phyloP scores from a whole-genome alignment of 2,888 invertebrate genomes.

The Tryphoninae sp. region DNA sequence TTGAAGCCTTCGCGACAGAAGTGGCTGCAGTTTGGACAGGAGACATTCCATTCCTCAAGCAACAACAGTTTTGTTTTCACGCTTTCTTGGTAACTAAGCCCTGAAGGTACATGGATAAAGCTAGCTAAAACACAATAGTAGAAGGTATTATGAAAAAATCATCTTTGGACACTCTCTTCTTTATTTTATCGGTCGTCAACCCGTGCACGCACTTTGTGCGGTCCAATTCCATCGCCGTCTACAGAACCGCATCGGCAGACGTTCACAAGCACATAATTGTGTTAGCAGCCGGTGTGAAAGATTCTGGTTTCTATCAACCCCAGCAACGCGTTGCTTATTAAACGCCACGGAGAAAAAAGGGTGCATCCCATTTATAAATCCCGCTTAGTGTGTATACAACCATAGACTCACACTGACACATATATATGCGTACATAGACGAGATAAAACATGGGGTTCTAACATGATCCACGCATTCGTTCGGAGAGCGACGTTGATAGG shows the following conservation, averaged over 20 bases:
- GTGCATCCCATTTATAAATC: slow-evolving; percentile 30
- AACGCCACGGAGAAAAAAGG: slow-evolving; percentile 9
- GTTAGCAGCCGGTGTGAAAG: slow-evolving; percentile 16
- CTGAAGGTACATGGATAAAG: background rate
- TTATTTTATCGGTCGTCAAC: too few relatives aligned
- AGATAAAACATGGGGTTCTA: background rate
- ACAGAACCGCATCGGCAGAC: background rate
- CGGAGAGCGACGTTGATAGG: slow-evolving; percentile 16
- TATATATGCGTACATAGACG: background rate
- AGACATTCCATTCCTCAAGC: background rate
- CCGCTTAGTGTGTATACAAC: slow-evolving; percentile 8
- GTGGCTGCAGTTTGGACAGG: background rate
- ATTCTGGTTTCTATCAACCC: slow-evolving; percentile 38
- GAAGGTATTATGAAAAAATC: too few relatives aligned
- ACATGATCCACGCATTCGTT: slow-evolving; percentile 31
- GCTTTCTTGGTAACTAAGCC: background rate
- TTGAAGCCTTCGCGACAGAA: background rate
- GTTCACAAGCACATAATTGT: slow-evolving; percentile 9
- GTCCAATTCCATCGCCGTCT: background rate
- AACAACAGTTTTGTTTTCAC: background rate
- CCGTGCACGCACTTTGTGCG: too few relatives aligned
- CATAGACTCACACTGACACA: background rate
- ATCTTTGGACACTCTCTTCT: too few relatives aligned
- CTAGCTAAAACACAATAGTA: too few relatives aligned
- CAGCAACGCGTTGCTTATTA: slow-evolving; percentile 7